Base-by-base conservation (phyloP, 2,113 vertebrate species). In the Serinus canaria region DNA sequence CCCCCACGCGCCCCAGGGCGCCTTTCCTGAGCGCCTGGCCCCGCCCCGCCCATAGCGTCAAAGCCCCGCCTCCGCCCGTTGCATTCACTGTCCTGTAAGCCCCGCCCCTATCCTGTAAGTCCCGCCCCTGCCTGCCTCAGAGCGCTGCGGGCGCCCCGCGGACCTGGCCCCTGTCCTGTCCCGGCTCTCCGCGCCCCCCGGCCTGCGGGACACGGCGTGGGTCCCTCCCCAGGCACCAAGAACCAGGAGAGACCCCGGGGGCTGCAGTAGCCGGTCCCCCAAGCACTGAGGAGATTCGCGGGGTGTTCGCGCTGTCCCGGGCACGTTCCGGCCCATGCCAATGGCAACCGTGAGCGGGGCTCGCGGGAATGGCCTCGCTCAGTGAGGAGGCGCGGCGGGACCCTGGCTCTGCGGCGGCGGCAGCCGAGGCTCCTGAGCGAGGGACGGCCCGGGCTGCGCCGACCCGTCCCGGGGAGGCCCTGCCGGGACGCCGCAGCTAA, bases 21-120 rank as follows among this genome's bases (percentile, higher is more conserved):
- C 43, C n/a, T 13, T 15, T 6, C 15, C n/a, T 1, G 31, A 11
- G 31, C 7, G 3, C 5, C 2, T 18, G 27, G 22, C 31, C 8
- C 47, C 59, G 30, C 20, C 55, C 30, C 53, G 53, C 53, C 53
- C 53, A 9, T 31, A 8, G 30, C 19, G 5, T 19, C 2, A 33
- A 33, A 33, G 53, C 31, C 31, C 19, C 53, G 19, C 53, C 53
- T 28, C 30, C 20, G 25, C 50, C 43, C 28, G 8, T 21, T 13
- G 3, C 18, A 13, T 1, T 23, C 22, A 0, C 23, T 0, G 17
- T 31, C 6, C 28, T 6, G 27, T 30, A 39, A 33, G 41, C 41
- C 11, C 27, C 81, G 41, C 78, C 52, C 13, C 49, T 15, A 7
- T 1, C 9, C 3, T 23, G n/a, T 59, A 25, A 52, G 37, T 37